These are phyloP conservation scores for Stegophylla sp. DNA, from an alignment of 2,888 invertebrate genomes.

Conservation along the genomic window DNA sequence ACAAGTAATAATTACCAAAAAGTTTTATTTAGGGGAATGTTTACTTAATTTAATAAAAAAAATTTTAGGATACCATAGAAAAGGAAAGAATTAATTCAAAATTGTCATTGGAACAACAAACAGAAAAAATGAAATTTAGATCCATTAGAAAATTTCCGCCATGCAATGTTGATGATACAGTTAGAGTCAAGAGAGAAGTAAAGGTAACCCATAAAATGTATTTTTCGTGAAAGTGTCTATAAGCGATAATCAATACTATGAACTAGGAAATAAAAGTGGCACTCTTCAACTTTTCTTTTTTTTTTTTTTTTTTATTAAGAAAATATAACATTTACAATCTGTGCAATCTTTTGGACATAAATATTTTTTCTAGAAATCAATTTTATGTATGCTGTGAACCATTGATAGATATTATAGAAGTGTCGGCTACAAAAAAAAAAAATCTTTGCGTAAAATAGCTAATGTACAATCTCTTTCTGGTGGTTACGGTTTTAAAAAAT, in stretches of 20 bases:
- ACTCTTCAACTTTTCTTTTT: not conserved
- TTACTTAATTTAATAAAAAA: too few relatives aligned
- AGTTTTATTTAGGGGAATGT: too few relatives aligned
- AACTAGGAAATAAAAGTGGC: not conserved
- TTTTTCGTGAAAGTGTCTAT: not conserved
- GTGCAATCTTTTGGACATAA: too few relatives aligned
- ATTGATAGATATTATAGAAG: slow-evolving; percentile 32
- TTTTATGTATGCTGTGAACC: not conserved
- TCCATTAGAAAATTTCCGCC: slow-evolving; percentile 5
- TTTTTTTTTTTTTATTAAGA: too few relatives aligned
- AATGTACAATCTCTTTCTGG: slow-evolving; percentile 8
- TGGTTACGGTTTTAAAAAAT: not conserved
- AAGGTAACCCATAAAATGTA: not conserved
- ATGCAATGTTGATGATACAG: slow-evolving; percentile 10
- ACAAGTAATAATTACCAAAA: too few relatives aligned
- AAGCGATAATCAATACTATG: not conserved
- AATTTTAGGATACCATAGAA: too few relatives aligned
- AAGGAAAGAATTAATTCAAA: too few relatives aligned
- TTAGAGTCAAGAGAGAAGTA: slow-evolving; percentile 1
- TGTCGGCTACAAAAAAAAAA: slow-evolving; percentile 32
- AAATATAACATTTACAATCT: too few relatives aligned
- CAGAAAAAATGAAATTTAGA: not conserved
- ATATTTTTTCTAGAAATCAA: not conserved
- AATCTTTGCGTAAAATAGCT: slow-evolving; percentile 18
- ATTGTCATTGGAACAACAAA: not conserved